Conservation (phyloP, 2,888 invertebrate genomes). For the Latheticus oryzae region DNA sequence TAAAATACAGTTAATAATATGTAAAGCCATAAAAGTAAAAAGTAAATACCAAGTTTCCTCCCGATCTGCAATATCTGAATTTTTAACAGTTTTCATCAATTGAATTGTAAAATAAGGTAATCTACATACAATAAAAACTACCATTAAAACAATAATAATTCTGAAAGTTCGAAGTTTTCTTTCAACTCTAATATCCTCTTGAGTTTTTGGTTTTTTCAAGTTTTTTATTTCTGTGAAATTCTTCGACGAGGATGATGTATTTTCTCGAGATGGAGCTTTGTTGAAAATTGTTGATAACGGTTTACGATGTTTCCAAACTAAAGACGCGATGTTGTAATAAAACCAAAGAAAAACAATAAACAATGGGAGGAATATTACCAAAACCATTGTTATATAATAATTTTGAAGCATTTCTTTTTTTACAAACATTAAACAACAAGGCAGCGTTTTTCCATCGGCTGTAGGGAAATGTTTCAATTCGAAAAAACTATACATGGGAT, state of each 20-base stretch:
- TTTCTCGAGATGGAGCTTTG: conserved; percentile 46
- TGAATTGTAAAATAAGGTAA: conserved; percentile 63
- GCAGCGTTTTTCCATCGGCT: not conserved
- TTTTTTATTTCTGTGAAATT: conserved; percentile 41
- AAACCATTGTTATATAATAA: conserved; percentile 56
- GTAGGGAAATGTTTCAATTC: not conserved
- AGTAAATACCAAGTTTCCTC: conserved; percentile 4
- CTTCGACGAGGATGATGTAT: conserved; percentile 52
- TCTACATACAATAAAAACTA: conserved; percentile 68
- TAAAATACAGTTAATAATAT: conserved; percentile 68
- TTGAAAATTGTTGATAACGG: conserved; percentile 50
- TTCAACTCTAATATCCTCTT: conserved; percentile 53
- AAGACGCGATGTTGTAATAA: conserved; percentile 66
- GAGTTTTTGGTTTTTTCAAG: conserved; percentile 43
- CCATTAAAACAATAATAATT: conserved; percentile 69
- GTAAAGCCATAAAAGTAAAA: conserved; percentile 65
- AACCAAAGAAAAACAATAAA: conserved; percentile 67
- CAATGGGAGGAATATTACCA: conserved; percentile 66
- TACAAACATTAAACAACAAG: not conserved
- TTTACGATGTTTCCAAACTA: conserved; percentile 67
- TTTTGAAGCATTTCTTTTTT: conserved; percentile 1
- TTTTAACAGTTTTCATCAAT: not conserved
- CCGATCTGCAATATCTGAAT: not conserved
- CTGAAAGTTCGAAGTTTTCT: conserved; percentile 70
- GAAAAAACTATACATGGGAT: conserved; percentile 11